A percentile compares a stretch with the other conserved stretches of the same genome.
phyloP scores from a whole-genome alignment of 2,888 invertebrate genomes.

The Drosophila niveifrons region DNA sequence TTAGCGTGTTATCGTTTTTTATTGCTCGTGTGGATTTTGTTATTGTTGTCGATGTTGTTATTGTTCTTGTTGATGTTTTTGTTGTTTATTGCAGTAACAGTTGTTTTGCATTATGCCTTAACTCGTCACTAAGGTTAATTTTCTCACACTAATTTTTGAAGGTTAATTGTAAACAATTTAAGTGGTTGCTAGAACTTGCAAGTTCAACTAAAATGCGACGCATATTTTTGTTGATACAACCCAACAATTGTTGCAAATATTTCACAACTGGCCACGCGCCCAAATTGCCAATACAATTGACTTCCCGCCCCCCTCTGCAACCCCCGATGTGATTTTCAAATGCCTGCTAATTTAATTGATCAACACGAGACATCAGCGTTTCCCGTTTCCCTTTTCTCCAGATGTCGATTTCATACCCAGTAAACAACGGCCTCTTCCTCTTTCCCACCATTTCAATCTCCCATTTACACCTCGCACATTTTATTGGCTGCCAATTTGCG shows the following conservation, averaged over 20 bases:
- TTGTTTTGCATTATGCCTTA: slow-evolving; percentile 61
- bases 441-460: slow-evolving; percentile 17
- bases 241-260: slow-evolving; percentile 24
- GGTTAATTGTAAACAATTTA: slow-evolving; percentile 67
- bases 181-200: slow-evolving; percentile 33
- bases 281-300: slow-evolving; percentile 15
- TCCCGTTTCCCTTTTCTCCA: background rate
- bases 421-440: background rate
- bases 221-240: slow-evolving; percentile 16
- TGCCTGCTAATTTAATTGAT: slow-evolving; percentile 72
- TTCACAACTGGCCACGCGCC: slow-evolving; percentile 60
- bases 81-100: slow-evolving; percentile 42
- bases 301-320: background rate
- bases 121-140: slow-evolving; percentile 74
- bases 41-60: slow-evolving; percentile 31
- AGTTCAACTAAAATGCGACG: slow-evolving; percentile 18
- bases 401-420: too few relatives aligned
- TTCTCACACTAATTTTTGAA: slow-evolving; percentile 73
- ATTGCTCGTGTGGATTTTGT: slow-evolving; percentile 34
- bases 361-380: slow-evolving; percentile 42
- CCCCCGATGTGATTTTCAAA: slow-evolving; percentile 49
- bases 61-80: slow-evolving; percentile 42
- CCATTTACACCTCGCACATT: slow-evolving; percentile 63
- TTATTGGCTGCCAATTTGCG: slow-evolving; percentile 73
- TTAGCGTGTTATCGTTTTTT: slow-evolving; percentile 68